Evolutionary conservation across 2,888 invertebrate species (phyloP), one percentile per base, ranked within the genome.

Genomic region (Drosophila meridiana): DNA sequence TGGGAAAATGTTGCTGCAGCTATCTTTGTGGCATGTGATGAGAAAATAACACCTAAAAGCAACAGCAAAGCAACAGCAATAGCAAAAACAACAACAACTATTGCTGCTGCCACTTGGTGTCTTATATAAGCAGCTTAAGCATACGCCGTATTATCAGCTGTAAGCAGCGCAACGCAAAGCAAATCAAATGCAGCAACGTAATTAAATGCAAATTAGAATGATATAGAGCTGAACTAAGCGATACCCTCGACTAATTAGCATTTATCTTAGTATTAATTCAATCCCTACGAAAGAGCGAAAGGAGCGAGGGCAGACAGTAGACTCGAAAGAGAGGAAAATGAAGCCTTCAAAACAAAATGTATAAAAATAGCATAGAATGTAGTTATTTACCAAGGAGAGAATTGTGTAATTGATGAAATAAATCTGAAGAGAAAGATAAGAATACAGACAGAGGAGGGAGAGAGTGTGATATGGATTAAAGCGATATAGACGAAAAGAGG

Each of bases 1-100:
- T 86, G 90, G 83, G 90, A 89, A 86, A 86, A 87, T 87, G 76
- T 75, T 69, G 67, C 68, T 67, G 78, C 83, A 78, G 83, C 81
- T 74, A 78, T 72, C 74, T 74, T 73, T 43, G 73, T 69, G 58
- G 65, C 67, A 77, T 62, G 55, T 77, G 70, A 88, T 75, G 78
- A 42, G 78, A 78, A 88, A 82, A 78, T 68, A 68, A 65, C 63
- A 73, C 60, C 69, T 60, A 67, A 50, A 64, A 73, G 62, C 59
- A 78, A 38, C 56, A 66, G 30, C 36, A 53, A 52, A 76, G 13
- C 57, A 65, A 36, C 38, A 59, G 32, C 48, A 45, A 48, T 32
- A 30, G 30, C 28, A 45, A 48, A 14, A 53, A 2, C 52, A 13
- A 36, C 36, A 13, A 13, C 26, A 55, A 30, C 28, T 7, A 34